phyloP scores from a whole-genome alignment of 1,140 invertebrate species.

The Brachionus plicatilis region DNA sequence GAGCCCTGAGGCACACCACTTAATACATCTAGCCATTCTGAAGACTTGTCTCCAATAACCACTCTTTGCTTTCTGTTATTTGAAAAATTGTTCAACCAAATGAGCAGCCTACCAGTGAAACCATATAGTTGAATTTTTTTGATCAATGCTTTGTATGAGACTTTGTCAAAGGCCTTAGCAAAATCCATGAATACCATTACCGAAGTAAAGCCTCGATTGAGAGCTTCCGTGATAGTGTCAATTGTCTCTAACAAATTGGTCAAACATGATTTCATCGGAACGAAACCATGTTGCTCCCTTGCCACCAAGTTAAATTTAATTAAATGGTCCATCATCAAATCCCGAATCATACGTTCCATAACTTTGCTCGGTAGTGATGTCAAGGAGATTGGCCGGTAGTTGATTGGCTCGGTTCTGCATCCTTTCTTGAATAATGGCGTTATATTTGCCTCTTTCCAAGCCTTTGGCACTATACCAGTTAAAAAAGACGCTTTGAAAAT shows the following conservation, averaged over 20 bases:
- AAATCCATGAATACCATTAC: neutral
- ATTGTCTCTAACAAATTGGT: neutral
- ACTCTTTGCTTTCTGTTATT: no score
- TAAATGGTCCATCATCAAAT: neutral
- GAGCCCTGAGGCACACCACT: neutral
- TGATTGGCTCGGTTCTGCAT: neutral
- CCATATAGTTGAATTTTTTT: neutral
- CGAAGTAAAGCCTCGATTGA: neutral
- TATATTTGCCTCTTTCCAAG: slow-evolving; percentile 39
- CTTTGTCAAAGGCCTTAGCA: neutral
- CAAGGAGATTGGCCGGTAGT: slow-evolving; percentile 40
- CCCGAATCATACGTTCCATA: neutral
- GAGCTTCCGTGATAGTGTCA: neutral
- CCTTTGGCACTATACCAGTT: neutral
- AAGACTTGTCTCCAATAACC: no score
- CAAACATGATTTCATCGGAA: neutral
- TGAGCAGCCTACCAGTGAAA: no score
- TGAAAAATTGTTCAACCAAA: no score
- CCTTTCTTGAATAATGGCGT: slow-evolving; percentile 39
- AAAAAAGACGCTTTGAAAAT: neutral
- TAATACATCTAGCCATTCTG: neutral
- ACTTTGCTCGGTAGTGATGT: slow-evolving; percentile 19
- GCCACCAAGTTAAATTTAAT: neutral
- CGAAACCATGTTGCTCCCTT: slow-evolving; percentile 6
- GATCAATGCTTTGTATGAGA: neutral